A percentile compares a stretch with the other conserved stretches of the same genome.
These are phyloP conservation scores for Liopterus haemorrhoidalis DNA, from an alignment of 2,888 invertebrate species.

Conservation along the genomic window DNA sequence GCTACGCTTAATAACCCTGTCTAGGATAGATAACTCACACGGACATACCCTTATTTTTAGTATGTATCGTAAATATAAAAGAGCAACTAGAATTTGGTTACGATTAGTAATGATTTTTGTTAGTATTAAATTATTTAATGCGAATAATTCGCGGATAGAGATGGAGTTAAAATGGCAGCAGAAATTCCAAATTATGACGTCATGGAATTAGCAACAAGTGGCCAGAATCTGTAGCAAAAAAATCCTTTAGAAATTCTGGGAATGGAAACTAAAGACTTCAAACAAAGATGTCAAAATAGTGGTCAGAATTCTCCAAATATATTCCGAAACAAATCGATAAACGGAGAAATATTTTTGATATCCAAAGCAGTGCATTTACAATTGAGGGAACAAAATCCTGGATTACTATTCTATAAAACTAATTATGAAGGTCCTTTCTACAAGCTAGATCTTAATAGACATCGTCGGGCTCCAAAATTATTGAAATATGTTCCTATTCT, in stretches of 20 bases:
- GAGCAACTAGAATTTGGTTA: too few species aligned
- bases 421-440: conserved; percentile 5
- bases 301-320: conserved; percentile 12
- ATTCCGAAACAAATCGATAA: conserved; percentile 8
- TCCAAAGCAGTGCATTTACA: conserved; percentile 15
- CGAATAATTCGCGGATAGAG: conserved; percentile 23
- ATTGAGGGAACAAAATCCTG: conserved; percentile 8
- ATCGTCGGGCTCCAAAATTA: not conserved
- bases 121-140: too few species aligned
- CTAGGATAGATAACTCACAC: too few species aligned
- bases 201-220: conserved; percentile 28
- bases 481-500: not conserved
- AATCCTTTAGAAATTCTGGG: conserved; percentile 10
- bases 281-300: conserved; percentile 12
- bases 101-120: too few species aligned
- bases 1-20: too few species aligned
- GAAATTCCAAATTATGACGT: conserved; percentile 24
- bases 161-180: conserved; percentile 25
- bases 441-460: conserved; percentile 2
- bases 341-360: conserved; percentile 11
- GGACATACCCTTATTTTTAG: too few species aligned
- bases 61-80: too few species aligned
- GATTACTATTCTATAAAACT: conserved; percentile 14
- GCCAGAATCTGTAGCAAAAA: conserved; percentile 15
- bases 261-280: conserved; percentile 19